Evolutionary conservation across 2,888 invertebrate genomes (phyloP).

Genomic region (Stictocephala bisonia): DNA sequence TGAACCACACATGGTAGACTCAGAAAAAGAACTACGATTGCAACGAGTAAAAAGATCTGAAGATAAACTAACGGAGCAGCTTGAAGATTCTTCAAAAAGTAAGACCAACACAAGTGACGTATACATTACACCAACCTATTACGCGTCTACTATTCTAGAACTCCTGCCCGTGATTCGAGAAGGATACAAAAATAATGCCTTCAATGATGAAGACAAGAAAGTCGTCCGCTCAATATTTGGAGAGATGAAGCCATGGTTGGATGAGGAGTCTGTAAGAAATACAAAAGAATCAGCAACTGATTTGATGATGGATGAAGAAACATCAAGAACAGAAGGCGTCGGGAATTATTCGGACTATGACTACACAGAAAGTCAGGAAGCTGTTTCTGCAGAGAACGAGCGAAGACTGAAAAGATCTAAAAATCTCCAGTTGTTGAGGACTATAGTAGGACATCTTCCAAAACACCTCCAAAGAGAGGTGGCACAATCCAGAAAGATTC

Average conservation of each 20-base stretch:
- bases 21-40: too few relatives aligned
- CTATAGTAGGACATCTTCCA: not conserved
- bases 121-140: too few relatives aligned
- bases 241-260: not conserved
- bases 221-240: conserved; percentile 16
- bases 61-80: too few relatives aligned
- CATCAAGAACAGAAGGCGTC: not conserved
- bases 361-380: not conserved
- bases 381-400: not conserved
- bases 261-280: not conserved
- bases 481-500: not conserved
- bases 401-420: conserved; percentile 20
- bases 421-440: not conserved
- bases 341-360: not conserved
- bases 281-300: not conserved
- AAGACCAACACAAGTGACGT: too few relatives aligned
- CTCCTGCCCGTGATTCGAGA: conserved; percentile 22
- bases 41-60: too few relatives aligned
- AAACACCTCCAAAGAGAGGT: conserved; percentile 5
- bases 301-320: conserved; percentile 9
- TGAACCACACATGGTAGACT: too few relatives aligned
- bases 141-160: conserved; percentile 26
- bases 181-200: conserved; percentile 29
- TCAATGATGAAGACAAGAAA: conserved; percentile 33
- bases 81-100: too few relatives aligned